A percentile compares a stretch with the other conserved stretches of the same genome.
Evolutionary conservation across 2,113 vertebrate species (phyloP).

Genomic region (Macquaria ambigua): DNA sequence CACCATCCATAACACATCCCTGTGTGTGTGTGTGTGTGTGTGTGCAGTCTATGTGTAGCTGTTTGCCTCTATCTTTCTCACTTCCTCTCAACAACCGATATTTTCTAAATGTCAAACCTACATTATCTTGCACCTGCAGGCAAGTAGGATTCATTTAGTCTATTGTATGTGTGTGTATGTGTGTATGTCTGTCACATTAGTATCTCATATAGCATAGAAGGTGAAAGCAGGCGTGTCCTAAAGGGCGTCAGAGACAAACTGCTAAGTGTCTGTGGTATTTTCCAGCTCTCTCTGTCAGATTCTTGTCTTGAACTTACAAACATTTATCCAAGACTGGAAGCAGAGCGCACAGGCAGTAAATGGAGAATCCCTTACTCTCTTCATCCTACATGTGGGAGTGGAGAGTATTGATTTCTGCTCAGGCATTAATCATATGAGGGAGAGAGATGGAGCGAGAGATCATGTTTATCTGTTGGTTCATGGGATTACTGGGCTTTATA

Average conservation of each 20-base stretch:
- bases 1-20: background rate
- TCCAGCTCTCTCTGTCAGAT: slow-evolving; percentile 16
- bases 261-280: slow-evolving; percentile 3
- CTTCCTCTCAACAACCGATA: slow-evolving; percentile 17
- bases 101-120: slow-evolving; percentile 66
- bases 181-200: background rate
- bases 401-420: slow-evolving; percentile 57
- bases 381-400: slow-evolving; percentile 11
- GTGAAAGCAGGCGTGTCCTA: slow-evolving; percentile 3
- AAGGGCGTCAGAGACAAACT: background rate
- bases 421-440: slow-evolving; percentile 25
- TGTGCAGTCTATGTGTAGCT: background rate
- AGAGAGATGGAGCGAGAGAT: background rate
- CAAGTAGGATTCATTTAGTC: slow-evolving; percentile 14
- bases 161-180: background rate
- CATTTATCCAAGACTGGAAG: background rate
- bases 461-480: slow-evolving; percentile 39
- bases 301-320: slow-evolving; percentile 18
- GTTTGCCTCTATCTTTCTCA: slow-evolving; percentile 7
- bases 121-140: slow-evolving; percentile 47
- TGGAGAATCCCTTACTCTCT: background rate
- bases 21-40: background rate
- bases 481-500: background rate
- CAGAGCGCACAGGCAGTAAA: background rate
- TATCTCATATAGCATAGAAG: slow-evolving; percentile 17